Base-by-base conservation (phyloP, 2,888 invertebrate species). In the Xylocampa areola region DNA sequence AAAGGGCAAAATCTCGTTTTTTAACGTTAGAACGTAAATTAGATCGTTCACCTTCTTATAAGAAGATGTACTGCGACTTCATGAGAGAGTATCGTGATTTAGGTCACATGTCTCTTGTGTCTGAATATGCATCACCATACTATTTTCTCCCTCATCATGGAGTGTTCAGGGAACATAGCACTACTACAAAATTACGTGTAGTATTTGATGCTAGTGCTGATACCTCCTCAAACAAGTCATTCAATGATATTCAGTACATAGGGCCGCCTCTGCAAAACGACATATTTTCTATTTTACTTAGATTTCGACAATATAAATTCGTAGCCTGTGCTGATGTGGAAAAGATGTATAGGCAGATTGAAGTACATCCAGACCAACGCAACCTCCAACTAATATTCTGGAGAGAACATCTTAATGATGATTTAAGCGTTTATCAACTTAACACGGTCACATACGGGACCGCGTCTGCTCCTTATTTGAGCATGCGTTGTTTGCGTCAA, bases 211-310 rank as follows among this genome's bases (percentile, higher is more conserved):
- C 60, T 1, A 60, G 62, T 41, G 51, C 63, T 0, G 43, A 51
- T 21, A 65, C 68, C 0, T 50, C 50, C 0, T 54, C 67, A 0
- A 61, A 63, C 4, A 60, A 55, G 6, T 71, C 69, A 4, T 36
- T 76, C 5, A 77, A 73, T 5, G 63, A 69, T 5, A 58, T 73
- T 11, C 68, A 70, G 30, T 14, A 14, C 0, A 35, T 54, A 11
- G 65, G 73, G 0, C 63, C 73, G 2, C 17, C 45, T 0, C 33
- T 73, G 4, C 70, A 74, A 30, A 61, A 60, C 30, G 68, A 74
- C 19, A 19, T 76, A 1, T 45, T 71, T 10, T 48, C 51, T 0
- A 68, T 71, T 8, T 43, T 73, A 4, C 21, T 70, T 1, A 36
- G 72, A 1, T 73, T 67, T 30, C 11, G 67, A 5, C 66, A 72